Evolutionary conservation across 1,140 invertebrate species (phyloP).

Genomic region (Aphelenchoides besseyi): DNA sequence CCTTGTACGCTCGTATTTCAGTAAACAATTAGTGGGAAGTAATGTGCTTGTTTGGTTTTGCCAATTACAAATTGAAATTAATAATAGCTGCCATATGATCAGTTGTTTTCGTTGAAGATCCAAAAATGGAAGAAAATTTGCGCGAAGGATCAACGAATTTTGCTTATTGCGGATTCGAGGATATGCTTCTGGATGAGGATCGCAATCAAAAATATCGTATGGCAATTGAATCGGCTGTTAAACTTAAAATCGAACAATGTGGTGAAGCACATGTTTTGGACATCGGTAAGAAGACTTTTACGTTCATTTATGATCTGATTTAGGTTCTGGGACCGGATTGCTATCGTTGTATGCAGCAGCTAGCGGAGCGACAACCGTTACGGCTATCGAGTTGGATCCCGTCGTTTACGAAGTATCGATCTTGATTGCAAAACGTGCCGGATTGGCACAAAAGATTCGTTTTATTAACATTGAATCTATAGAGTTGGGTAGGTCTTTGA

Average conservation of each 20-base stretch:
- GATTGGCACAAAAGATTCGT: neutral
- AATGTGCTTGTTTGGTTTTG: too few relatives aligned
- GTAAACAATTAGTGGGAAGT: too few relatives aligned
- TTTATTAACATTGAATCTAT: neutral
- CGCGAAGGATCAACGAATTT: neutral
- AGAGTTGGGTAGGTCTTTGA: constrained; percentile 8
- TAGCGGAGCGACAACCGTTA: constrained; percentile 3
- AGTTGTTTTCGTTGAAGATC: neutral
- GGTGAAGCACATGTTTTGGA: constrained; percentile 4
- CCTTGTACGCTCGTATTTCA: too few relatives aligned
- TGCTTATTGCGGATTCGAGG: constrained; percentile 1
- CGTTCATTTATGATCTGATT: neutral
- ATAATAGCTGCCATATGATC: too few relatives aligned
- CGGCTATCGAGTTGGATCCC: constrained; percentile 19
- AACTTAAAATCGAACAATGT: neutral
- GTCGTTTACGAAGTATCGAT: neutral
- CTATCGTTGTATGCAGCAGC: constrained; percentile 11
- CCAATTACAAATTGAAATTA: too few relatives aligned
- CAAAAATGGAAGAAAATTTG: neutral
- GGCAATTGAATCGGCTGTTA: neutral
- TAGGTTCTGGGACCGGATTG: constrained; percentile 16
- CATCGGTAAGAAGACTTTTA: constrained; percentile 13
- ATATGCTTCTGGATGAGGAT: constrained; percentile 18
- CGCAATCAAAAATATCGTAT: constrained; percentile 15
- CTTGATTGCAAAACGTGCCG: neutral